Evolutionary conservation across 2,113 vertebrate species (phyloP).

Genomic region (Regulus satrapa): DNA sequence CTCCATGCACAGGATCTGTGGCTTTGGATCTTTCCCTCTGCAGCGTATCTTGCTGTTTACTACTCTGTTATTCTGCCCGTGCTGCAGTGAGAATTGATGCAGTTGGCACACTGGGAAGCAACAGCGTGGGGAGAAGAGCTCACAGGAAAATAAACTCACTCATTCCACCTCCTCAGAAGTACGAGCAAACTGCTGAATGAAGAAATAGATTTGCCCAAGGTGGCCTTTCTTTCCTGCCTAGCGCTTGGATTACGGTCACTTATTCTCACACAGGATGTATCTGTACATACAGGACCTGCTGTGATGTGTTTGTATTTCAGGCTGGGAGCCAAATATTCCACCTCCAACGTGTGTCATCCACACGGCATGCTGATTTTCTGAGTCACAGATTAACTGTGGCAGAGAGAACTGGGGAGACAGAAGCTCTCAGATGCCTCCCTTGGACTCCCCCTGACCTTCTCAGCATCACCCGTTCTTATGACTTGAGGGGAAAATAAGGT

Average conservation of each 20-base stretch:
- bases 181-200: not conserved
- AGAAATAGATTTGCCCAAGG: not conserved
- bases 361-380: not conserved
- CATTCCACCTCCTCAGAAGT: not conserved
- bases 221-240: not conserved
- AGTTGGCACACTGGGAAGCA: not conserved
- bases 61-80: not conserved
- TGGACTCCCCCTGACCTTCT: not conserved
- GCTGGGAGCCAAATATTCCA: not conserved
- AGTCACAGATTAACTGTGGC: not conserved
- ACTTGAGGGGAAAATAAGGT: not conserved
- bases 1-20: not conserved
- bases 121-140: accelerated
- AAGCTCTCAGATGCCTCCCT: not conserved
- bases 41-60: not conserved
- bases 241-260: not conserved
- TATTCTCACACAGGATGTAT: not conserved
- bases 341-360: not conserved
- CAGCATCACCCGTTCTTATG: not conserved
- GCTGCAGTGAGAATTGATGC: not conserved
- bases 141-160: not conserved
- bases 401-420: not conserved
- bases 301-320: not conserved
- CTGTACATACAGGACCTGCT: not conserved
- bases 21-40: not conserved